A percentile compares a stretch with the other conserved stretches of the same genome.
Evolutionary conservation across 2,797 vertebrate genomes (phyloP).

Genomic region (Microhierax caerulescens): DNA sequence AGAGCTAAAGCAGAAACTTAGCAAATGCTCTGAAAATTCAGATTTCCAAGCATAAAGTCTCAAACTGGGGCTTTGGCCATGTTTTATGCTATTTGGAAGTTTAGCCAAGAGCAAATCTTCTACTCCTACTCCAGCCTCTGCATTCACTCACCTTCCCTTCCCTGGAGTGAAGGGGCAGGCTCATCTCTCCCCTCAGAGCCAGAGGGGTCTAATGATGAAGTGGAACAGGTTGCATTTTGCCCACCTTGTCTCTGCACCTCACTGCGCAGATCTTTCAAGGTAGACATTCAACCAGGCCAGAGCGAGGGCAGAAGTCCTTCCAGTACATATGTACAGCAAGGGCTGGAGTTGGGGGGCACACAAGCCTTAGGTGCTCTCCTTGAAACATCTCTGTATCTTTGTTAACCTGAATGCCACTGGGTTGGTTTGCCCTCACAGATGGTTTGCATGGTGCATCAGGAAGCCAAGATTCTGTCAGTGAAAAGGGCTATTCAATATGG

Average conservation of each 20-base stretch:
- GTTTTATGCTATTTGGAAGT: background rate
- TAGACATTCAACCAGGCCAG: background rate
- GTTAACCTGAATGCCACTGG: fast-evolving
- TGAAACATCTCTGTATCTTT: background rate
- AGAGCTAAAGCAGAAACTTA: background rate
- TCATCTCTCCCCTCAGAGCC: background rate
- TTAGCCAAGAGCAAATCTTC: background rate
- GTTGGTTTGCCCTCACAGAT: background rate
- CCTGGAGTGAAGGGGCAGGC: background rate
- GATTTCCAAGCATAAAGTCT: background rate
- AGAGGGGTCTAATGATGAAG: background rate
- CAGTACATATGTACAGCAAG: background rate
- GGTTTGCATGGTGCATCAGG: background rate
- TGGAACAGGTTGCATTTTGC: background rate
- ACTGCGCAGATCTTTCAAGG: background rate
- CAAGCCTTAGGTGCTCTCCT: background rate
- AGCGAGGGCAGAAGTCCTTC: background rate
- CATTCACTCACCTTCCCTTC: background rate
- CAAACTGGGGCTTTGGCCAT: background rate
- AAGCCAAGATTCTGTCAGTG: background rate
- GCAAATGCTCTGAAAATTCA: background rate
- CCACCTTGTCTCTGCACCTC: background rate
- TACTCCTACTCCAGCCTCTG: background rate
- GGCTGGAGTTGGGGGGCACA: background rate
- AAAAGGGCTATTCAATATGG: background rate